Conservation (phyloP, 2,888 invertebrate species). For the Cephus rjabovi region DNA sequence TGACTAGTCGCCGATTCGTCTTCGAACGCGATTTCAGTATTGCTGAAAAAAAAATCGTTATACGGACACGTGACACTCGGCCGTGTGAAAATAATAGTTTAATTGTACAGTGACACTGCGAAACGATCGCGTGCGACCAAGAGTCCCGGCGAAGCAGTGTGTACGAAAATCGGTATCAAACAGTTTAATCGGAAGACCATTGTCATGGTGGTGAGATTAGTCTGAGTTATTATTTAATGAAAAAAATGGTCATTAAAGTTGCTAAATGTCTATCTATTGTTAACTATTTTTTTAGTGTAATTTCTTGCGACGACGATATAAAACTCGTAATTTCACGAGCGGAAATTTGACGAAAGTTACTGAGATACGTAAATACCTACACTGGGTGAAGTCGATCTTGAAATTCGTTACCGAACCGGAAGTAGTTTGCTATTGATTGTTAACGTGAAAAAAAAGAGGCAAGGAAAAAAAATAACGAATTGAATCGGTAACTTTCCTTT, state of each 20-base stretch:
- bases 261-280: not conserved
- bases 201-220: no score
- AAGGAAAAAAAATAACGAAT: not conserved
- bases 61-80: not conserved
- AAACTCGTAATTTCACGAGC: not conserved
- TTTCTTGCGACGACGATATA: not conserved
- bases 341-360: not conserved
- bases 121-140: not conserved
- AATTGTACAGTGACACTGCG: not conserved
- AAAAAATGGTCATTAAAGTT: not conserved
- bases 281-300: not conserved
- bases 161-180: not conserved
- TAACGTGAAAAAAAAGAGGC: not conserved
- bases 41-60: not conserved
- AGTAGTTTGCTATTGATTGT: not conserved
- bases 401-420: not conserved
- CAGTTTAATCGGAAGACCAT: not conserved
- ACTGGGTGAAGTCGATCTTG: not conserved
- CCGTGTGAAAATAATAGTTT: not conserved
- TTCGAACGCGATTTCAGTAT: slow-evolving; percentile 17
- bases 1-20: slow-evolving; percentile 53
- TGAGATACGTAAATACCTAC: not conserved
- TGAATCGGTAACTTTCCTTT: not conserved
- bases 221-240: not conserved
- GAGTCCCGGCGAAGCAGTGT: not conserved